phyloP scores from a whole-genome alignment of 2,888 invertebrate species.

The Phorcus lineatus region DNA sequence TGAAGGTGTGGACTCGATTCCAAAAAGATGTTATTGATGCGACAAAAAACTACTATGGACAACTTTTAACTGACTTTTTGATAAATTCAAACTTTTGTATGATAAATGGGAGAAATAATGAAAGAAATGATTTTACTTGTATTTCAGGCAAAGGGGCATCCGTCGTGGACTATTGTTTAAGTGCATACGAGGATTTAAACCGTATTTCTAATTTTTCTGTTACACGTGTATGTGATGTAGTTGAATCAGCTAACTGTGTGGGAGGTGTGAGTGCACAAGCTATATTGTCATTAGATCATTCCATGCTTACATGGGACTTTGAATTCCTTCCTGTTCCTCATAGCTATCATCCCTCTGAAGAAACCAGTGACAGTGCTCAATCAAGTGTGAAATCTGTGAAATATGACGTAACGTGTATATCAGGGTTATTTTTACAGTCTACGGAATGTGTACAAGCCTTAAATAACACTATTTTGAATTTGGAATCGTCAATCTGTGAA shows the following conservation, averaged over 20 bases:
- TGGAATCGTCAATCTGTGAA: neutral
- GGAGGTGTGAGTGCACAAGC: neutral
- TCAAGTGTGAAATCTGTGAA: neutral
- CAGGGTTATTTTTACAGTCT: neutral
- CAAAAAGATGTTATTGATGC: neutral
- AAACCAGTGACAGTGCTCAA: neutral
- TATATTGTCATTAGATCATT: neutral
- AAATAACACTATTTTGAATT: neutral
- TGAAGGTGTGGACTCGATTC: neutral
- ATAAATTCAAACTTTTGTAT: neutral
- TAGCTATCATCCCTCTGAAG: neutral
- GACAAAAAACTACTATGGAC: neutral
- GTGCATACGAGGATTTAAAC: neutral
- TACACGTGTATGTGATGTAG: neutral
- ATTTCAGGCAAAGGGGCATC: neutral
- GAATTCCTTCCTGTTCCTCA: neutral
- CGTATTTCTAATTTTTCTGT: neutral
- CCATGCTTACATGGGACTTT: neutral
- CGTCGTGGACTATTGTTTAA: neutral
- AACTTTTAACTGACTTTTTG: neutral
- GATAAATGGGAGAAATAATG: neutral
- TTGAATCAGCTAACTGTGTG: neutral
- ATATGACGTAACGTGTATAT: neutral
- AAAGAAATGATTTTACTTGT: neutral
- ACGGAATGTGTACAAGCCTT: neutral